Evolutionary conservation across 2,113 vertebrate species (phyloP), one percentile per base, ranked within the genome.

Genomic region (Glaucomys volans): DNA sequence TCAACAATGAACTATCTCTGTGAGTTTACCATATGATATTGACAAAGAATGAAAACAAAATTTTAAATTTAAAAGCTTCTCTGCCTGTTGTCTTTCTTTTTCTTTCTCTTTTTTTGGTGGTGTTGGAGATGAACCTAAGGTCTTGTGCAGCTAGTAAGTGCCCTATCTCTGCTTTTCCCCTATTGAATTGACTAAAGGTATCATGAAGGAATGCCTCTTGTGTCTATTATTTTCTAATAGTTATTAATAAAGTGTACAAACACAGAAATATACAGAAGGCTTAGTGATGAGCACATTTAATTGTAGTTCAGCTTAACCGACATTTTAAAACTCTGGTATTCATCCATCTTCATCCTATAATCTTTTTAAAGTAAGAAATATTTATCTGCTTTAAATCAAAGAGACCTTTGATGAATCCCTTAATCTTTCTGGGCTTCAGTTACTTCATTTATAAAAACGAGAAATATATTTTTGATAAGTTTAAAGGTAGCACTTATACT

Each of bases 281-380:
- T 92, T 69, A 37, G 44, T 42, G 40, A 75, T 91, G 47, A 87
- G 59, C 32, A 79, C 35, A 69, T 91, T 88, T 91, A 52, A 75
- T 8, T 83, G 37, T 69, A 82, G 35, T 57, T 90, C 11, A 81
- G 1, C 12, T 75, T 95, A 80, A 85, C 4, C 22, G 30, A 80
- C 35, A 89, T 75, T 95, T 79, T 42, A 80, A 95, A 92, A 50
- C 26, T 87, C n/a, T 71, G 37, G 10, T 86, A 87, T 92, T 90
- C 54, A 64, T 75, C 24, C 64, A 92, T 17, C 28, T 83, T 80
- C 37, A 80, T 16, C 8, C 5, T 75, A 80, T 79, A 69, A 59
- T 90, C 14, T 87, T 87, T 90, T 66, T 26, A 13, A 64, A 52
- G 17, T 67, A 69, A 64, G 62, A 75, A 79, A 66, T 17, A 86